Evolutionary conservation across 92 coral and sea anemone species (phyloP).

Genomic region (Parazoanthus atlanticus): DNA sequence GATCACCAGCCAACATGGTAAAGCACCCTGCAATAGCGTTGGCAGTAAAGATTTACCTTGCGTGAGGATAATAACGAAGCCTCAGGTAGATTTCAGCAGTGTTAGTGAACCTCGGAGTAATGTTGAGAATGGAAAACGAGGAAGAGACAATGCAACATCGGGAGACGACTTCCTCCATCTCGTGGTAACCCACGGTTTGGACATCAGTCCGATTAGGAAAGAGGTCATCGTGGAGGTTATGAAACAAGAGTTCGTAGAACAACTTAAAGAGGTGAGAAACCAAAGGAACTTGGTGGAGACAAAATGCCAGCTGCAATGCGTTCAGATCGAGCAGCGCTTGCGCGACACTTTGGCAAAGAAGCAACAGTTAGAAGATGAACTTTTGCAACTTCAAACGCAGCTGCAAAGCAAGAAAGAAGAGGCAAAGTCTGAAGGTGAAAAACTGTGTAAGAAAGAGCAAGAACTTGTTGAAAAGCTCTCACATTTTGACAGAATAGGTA

Average conservation of each 20-base stretch:
- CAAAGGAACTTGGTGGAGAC: background rate
- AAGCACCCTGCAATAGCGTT: background rate
- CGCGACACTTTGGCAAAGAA: conserved; percentile 12
- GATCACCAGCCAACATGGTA: background rate
- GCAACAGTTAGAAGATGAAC: conserved; percentile 3
- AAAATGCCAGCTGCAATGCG: background rate
- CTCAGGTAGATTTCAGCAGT: background rate
- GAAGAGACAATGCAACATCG: background rate
- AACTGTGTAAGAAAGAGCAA: background rate
- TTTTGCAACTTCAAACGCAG: conserved; percentile 8
- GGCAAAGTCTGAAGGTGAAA: background rate
- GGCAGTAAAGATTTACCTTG: background rate
- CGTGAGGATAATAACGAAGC: background rate
- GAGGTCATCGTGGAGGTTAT: conserved; percentile 19
- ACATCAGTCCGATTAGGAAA: conserved; percentile 5
- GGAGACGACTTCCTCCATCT: conserved; percentile 14
- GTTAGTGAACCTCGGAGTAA: background rate
- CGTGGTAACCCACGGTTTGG: conserved; percentile 6
- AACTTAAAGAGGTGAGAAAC: background rate
- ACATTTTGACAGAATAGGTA: conserved; percentile 2
- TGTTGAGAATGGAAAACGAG: background rate
- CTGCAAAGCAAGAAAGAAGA: conserved; percentile 24
- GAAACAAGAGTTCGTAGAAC: conserved; percentile 35
- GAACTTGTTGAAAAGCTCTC: conserved; percentile 27
- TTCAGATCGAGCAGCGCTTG: background rate